Evolutionary conservation across 2,888 invertebrate species (phyloP).

Genomic region (Tupiocoris notatus): DNA sequence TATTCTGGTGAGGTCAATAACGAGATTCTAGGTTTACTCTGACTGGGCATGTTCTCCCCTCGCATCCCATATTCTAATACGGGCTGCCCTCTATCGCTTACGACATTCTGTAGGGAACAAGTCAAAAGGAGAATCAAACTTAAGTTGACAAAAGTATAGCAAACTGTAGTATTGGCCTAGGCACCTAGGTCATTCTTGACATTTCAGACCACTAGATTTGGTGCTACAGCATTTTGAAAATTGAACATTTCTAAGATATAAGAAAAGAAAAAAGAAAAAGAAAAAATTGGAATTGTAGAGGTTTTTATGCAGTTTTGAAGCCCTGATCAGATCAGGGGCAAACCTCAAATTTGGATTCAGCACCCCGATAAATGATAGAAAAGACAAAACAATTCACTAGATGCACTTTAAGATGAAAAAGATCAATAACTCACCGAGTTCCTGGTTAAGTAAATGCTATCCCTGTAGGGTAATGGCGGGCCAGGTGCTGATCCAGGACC

Average conservation of each 20-base stretch:
- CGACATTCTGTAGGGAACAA: conserved; percentile 16
- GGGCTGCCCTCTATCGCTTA: conserved; percentile 45
- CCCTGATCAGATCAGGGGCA: no score
- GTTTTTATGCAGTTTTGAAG: no score
- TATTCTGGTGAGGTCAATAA: conserved; percentile 60
- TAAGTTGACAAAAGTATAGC: no score
- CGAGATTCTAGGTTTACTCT: conserved; percentile 63
- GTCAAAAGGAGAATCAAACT: no score
- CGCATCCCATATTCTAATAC: conserved; percentile 50
- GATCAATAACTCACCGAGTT: conserved; percentile 30
- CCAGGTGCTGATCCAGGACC: conserved; percentile 1
- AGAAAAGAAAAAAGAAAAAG: no score
- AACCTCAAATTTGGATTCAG: background rate
- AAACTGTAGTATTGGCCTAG: no score
- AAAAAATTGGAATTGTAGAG: no score
- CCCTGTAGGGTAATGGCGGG: conserved; percentile 35
- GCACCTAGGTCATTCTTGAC: no score
- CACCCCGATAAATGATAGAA: background rate
- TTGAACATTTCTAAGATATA: no score
- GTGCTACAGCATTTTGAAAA: no score
- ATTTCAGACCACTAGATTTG: no score
- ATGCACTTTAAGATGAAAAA: background rate
- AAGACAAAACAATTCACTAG: background rate
- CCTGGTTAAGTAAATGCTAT: conserved; percentile 21
- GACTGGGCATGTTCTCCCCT: conserved; percentile 48